Evolutionary conservation across 2,888 invertebrate species (phyloP).

Genomic region (Lissonota sp.): DNA sequence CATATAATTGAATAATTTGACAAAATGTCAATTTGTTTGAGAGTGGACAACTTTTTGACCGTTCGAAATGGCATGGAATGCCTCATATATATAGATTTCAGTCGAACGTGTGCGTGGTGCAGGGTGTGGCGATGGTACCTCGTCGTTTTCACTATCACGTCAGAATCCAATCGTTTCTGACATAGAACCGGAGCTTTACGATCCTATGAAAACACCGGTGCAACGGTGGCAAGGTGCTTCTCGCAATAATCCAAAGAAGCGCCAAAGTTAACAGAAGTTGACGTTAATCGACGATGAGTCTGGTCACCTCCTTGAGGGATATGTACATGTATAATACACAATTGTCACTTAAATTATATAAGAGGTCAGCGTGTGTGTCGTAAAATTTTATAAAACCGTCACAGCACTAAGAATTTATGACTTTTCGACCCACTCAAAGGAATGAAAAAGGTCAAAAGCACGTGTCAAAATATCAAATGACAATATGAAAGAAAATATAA

Average conservation of each 20-base stretch:
- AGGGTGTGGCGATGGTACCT: slow-evolving; percentile 40
- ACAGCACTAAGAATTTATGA: no score
- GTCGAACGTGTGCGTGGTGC: slow-evolving; percentile 18
- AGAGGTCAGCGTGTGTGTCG: no score
- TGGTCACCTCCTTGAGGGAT: no score
- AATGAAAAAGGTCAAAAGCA: not conserved
- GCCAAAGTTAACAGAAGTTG: slow-evolving; percentile 33
- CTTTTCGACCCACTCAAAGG: no score
- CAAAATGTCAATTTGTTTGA: no score
- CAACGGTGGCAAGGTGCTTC: slow-evolving; percentile 9
- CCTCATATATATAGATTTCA: not conserved
- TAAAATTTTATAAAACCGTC: no score
- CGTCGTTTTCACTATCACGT: slow-evolving; percentile 40
- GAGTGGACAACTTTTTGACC: no score
- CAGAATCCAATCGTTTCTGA: slow-evolving; percentile 40
- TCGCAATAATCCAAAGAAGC: slow-evolving; percentile 21
- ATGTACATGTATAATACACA: no score
- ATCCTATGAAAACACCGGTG: slow-evolving; percentile 9
- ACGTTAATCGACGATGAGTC: slow-evolving; percentile 15
- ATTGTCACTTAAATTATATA: no score
- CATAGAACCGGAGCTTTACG: slow-evolving; percentile 21
- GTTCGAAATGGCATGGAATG: no score
- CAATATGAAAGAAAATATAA: not conserved
- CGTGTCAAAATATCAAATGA: not conserved
- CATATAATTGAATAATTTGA: no score